Base-by-base conservation (phyloP, 2,888 invertebrate genomes). In the Ophion obscuratus region DNA sequence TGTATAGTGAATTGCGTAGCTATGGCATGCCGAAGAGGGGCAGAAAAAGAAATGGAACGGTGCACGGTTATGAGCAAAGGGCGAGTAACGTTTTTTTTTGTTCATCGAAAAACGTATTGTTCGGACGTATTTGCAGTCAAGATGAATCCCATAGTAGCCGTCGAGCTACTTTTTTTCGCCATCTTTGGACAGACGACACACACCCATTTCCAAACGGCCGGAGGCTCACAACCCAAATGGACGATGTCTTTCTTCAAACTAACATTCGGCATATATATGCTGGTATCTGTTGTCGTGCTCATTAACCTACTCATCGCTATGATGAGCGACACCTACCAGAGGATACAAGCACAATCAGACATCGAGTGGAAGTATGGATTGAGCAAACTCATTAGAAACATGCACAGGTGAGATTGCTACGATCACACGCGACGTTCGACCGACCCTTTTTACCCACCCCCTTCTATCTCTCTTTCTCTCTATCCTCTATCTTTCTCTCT, bases 281-380 rank as follows among this genome's bases (percentile, higher is more conserved):
- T 99, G 97, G 99, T 99, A 92, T 99, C 99, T 88, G 98, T 99
- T 93, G 98, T 99, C 94, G 99, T 99, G 92, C 96, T 99, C 91
- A 99, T 99, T 95, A 99, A 99, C 95, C 96, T 99, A 90, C 97
- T 99, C 94, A 99, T 99, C 96, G 99, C 99, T 96, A 99, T 99
- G 99, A 99, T 99, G 99, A 99, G 99, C 94, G 99, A 99, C 96
- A 99, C 99, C 87, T 99, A 99, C 95, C 99, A 99, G 95, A 96
- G 99, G 94, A 99, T 99, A 94, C 99, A 99, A 96, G 99, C 99
- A 59, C 99, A 99, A 96, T 99, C 99, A 68, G 99, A 99, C 95
- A 99, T 99, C 91, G 99, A 99, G 95, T 99, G 99, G 99, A 99
- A 99, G 95, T 99, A 99, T 94, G 99, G 99, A 44, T 95, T 99